These are phyloP conservation scores for Lutjanus campechanus DNA, from an alignment of 2,797 vertebrate species.

Conservation along the genomic window DNA sequence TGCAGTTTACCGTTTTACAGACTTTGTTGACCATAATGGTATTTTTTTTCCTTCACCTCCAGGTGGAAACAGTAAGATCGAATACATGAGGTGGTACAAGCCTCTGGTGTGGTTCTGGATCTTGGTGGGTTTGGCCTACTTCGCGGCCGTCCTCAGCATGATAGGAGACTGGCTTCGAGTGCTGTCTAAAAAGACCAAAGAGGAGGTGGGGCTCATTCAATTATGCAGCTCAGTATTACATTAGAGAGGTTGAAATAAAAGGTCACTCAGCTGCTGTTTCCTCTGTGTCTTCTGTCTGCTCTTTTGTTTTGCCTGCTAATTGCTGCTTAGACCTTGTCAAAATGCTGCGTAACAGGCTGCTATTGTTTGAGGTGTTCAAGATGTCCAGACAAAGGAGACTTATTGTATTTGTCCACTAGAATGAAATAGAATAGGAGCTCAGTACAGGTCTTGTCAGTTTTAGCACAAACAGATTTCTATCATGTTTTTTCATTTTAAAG, in stretches of 20 bases:
- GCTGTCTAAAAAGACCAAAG: slow-evolving; percentile 98
- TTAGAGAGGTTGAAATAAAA: slow-evolving; percentile 45
- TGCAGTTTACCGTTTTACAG: neutral
- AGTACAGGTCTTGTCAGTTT: too few relatives aligned
- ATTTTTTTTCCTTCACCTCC: slow-evolving; percentile 9
- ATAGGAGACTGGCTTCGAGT: slow-evolving; percentile 98
- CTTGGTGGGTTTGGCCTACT: slow-evolving; percentile 96
- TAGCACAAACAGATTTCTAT: too few relatives aligned
- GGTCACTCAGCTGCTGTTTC: slow-evolving; percentile 34
- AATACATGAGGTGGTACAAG: slow-evolving; percentile 97
- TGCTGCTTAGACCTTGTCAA: neutral
- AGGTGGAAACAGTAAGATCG: slow-evolving; percentile 93
- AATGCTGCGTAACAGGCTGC: neutral
- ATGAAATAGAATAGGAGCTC: too few relatives aligned
- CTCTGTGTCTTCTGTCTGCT: neutral
- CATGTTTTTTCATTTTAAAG: too few relatives aligned
- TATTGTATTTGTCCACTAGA: too few relatives aligned
- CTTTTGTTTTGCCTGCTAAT: slow-evolving; percentile 25
- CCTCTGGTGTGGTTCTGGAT: slow-evolving; percentile 99
- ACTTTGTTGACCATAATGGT: neutral
- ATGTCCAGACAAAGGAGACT: slow-evolving; percentile 6
- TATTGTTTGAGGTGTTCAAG: slow-evolving; percentile 14
- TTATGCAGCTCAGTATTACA: slow-evolving; percentile 45
- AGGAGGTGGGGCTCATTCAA: slow-evolving; percentile 90
- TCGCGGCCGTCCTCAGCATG: slow-evolving; percentile 98